Conservation (phyloP, 30 jellyfish, hydroid and myxozoan genomes). For the Turritopsis rubra region DNA sequence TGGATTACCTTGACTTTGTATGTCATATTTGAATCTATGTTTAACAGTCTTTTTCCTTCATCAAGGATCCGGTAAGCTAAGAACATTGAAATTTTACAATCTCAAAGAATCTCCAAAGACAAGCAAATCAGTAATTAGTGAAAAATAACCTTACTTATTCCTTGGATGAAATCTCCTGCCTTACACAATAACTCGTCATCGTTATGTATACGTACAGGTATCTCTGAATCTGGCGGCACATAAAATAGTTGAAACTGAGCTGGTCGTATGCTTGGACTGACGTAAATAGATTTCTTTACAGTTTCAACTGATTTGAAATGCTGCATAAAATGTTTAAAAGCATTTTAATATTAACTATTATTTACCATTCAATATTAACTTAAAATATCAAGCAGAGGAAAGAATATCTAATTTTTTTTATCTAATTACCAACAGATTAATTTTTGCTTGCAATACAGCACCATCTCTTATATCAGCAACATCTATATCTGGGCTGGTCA, state of each 20-base stretch:
- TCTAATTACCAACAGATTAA: slow-evolving; percentile 36
- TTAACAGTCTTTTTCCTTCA: slow-evolving; percentile 48
- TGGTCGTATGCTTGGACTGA: slow-evolving; percentile 61
- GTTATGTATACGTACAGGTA: background rate
- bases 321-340: no score
- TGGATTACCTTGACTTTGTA: slow-evolving; percentile 52
- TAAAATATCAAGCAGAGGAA: no score
- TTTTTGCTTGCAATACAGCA: slow-evolving; percentile 23
- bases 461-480: slow-evolving; percentile 16
- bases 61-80: slow-evolving; percentile 35
- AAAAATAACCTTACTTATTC: slow-evolving; percentile 29
- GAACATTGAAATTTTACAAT: background rate
- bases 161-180: slow-evolving; percentile 45
- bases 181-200: slow-evolving; percentile 37
- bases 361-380: no score
- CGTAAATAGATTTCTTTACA: slow-evolving; percentile 19
- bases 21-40: slow-evolving; percentile 21
- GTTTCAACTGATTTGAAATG: slow-evolving; percentile 38
- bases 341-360: no score
- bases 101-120: background rate
- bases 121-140: background rate
- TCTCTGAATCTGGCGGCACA: slow-evolving; percentile 37
- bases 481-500: slow-evolving; percentile 33
- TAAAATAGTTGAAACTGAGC: slow-evolving; percentile 38
- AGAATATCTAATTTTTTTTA: background rate